These are phyloP conservation scores for Spodoptera exigua DNA, from an alignment of 2,888 invertebrate genomes.

Conservation along the genomic window DNA sequence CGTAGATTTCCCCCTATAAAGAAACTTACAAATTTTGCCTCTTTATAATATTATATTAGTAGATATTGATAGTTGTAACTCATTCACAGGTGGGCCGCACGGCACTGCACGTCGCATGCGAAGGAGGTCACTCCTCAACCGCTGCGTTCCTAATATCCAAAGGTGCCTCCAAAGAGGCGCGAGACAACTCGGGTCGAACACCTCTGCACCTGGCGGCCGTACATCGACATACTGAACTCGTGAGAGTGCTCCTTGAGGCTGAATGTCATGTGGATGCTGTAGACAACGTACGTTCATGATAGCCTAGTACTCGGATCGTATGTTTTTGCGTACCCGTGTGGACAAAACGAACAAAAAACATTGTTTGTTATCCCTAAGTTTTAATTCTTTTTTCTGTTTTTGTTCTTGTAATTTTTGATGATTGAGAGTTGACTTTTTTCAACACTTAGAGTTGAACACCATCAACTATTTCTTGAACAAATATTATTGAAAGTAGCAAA, in stretches of 20 bases:
- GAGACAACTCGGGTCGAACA: conserved; percentile 92
- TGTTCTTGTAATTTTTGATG: too few species aligned
- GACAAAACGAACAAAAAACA: conserved; percentile 14
- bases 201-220: conserved; percentile 94
- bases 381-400: too few species aligned
- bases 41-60: too few species aligned
- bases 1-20: too few species aligned
- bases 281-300: conserved; percentile 77
- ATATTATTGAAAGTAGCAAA: too few species aligned
- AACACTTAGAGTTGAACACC: conserved; percentile 6
- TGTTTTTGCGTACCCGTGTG: conserved; percentile 30
- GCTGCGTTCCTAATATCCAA: conserved; percentile 89
- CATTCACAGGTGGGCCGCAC: conserved; percentile 85
- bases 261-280: conserved; percentile 90
- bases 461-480: not conserved
- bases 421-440: too few species aligned
- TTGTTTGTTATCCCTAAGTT: too few species aligned
- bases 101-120: conserved; percentile 92
- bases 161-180: conserved; percentile 91
- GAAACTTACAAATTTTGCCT: too few species aligned
- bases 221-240: conserved; percentile 92
- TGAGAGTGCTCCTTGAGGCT: conserved; percentile 91
- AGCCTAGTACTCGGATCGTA: conserved; percentile 47
- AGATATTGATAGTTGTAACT: too few species aligned
- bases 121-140: conserved; percentile 91